Evolutionary conservation across 2,797 vertebrate genomes (phyloP).

Genomic region (Esox masquinongy): DNA sequence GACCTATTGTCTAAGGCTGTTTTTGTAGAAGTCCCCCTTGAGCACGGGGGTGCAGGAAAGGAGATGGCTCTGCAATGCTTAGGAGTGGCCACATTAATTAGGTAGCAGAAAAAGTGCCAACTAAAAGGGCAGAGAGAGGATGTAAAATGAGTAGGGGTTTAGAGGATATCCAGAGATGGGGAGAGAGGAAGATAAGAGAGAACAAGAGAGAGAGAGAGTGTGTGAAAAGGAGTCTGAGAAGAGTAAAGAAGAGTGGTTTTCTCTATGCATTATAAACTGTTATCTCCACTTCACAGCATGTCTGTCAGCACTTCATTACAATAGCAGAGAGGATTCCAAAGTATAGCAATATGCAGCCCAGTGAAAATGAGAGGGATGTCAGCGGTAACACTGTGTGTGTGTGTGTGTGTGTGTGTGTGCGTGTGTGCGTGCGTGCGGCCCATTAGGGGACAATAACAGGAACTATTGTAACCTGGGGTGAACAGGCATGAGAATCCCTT

Average conservation of each 20-base stretch:
- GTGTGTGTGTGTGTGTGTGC: background rate
- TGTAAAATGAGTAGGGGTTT: background rate
- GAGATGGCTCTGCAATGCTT: background rate
- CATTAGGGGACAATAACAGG: too few species aligned
- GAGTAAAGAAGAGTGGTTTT: background rate
- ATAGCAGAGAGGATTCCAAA: background rate
- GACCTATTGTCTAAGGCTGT: slow-evolving; percentile 42
- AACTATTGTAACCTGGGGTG: too few species aligned
- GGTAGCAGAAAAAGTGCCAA: background rate
- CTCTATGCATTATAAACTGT: slow-evolving; percentile 15
- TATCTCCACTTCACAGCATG: background rate
- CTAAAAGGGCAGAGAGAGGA: background rate
- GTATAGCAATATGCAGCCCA: background rate
- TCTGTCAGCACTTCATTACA: background rate
- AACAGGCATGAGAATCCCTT: background rate
- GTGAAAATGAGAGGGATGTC: background rate
- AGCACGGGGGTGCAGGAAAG: slow-evolving; percentile 4
- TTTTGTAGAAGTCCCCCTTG: slow-evolving; percentile 31
- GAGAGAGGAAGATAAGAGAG: background rate
- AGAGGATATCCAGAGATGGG: background rate
- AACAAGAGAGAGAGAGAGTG: background rate
- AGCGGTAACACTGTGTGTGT: slow-evolving; percentile 4
- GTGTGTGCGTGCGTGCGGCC: too few species aligned
- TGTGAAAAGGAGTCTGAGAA: background rate
- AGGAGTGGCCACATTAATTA: too few species aligned